Percentiles rank a stretch among this genome's conserved stretches.
Conservation (phyloP, 2,888 invertebrate species). For the Cinara cedri region DNA sequence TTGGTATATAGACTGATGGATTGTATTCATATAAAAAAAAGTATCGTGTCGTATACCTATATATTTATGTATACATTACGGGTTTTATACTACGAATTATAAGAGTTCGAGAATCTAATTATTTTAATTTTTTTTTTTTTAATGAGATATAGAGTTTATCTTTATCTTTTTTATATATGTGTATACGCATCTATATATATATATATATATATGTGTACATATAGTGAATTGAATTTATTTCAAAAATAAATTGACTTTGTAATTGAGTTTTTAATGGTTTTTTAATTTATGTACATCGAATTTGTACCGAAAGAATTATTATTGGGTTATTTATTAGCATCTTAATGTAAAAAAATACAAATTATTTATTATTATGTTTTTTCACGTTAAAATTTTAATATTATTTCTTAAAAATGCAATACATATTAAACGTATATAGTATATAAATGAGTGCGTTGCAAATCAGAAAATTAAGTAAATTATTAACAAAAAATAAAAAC, state of each 20-base stretch:
- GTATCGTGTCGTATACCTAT: too few relatives aligned
- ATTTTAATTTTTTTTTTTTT: conserved; percentile 10
- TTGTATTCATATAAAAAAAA: too few relatives aligned
- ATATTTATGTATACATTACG: too few relatives aligned
- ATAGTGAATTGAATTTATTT: background rate
- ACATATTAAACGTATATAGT: background rate
- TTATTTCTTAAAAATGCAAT: background rate
- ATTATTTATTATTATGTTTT: background rate
- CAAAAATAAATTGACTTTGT: conserved; percentile 25
- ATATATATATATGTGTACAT: too few relatives aligned
- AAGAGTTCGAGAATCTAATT: background rate
- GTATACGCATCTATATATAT: background rate
- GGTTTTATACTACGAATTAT: background rate
- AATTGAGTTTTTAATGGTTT: conserved; percentile 20
- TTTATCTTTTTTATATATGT: conserved; percentile 1
- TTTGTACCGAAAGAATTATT: conserved; percentile 16
- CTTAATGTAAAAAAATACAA: conserved; percentile 1
- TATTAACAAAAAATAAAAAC: too few relatives aligned
- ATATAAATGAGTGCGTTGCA: too few relatives aligned
- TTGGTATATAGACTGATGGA: too few relatives aligned
- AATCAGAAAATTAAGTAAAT: too few relatives aligned
- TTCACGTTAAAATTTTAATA: background rate
- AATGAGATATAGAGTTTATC: background rate
- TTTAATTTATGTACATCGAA: conserved; percentile 24
- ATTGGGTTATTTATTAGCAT: conserved; percentile 19